Percentiles rank a stretch among this genome's conserved stretches.
These are phyloP conservation scores for Deroplatys truncata DNA, from an alignment of 2,888 invertebrate genomes.

Conservation along the genomic window DNA sequence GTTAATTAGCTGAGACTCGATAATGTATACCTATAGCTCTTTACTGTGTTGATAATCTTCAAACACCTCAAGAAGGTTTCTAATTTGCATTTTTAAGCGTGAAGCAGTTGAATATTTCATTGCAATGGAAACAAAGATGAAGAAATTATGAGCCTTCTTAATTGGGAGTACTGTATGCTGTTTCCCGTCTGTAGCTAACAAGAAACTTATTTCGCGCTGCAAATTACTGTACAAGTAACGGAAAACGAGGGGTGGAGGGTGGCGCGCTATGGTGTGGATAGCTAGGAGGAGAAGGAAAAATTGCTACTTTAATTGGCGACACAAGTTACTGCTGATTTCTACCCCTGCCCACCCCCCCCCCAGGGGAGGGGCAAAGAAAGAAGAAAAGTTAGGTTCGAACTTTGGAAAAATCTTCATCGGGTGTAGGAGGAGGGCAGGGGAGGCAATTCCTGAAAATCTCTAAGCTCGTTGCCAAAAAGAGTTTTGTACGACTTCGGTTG, in stretches of 20 bases:
- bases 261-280: background rate
- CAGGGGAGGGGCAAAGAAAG: background rate
- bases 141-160: background rate
- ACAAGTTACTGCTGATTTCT: constrained; percentile 33
- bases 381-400: constrained; percentile 27
- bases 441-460: constrained; percentile 30
- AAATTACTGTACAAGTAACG: constrained; percentile 27
- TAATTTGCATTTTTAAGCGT: background rate
- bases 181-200: background rate
- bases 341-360: background rate
- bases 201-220: constrained; percentile 13
- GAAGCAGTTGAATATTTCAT: background rate
- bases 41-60: background rate
- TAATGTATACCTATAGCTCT: background rate
- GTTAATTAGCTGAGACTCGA: no score
- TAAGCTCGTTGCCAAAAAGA: constrained; percentile 30
- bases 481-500: constrained; percentile 21
- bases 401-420: constrained; percentile 32
- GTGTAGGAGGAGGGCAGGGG: background rate
- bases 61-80: background rate
- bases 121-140: background rate
- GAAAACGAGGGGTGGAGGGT: background rate
- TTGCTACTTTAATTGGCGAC: constrained; percentile 32
- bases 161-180: background rate
- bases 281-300: constrained; percentile 24